These are phyloP conservation scores for Myoxocephalus aenaeus DNA, from an alignment of 2,797 vertebrate genomes.

Conservation along the genomic window DNA sequence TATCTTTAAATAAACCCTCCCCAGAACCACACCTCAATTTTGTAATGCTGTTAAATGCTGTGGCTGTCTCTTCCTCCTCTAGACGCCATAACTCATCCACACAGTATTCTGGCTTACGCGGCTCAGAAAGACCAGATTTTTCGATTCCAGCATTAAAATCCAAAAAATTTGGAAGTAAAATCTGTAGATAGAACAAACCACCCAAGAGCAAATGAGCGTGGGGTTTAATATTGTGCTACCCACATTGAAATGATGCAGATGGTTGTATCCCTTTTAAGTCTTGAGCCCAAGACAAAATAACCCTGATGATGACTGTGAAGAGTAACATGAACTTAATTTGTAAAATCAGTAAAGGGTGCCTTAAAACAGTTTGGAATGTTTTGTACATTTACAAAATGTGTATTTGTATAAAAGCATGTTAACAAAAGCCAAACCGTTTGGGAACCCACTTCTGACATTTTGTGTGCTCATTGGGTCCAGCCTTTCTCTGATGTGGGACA, in stretches of 20 bases:
- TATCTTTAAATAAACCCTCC: constrained; percentile 3
- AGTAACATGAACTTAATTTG: background rate
- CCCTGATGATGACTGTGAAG: background rate
- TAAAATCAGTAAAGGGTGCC: background rate
- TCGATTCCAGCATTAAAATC: background rate
- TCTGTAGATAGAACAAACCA: background rate
- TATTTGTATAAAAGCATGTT: background rate
- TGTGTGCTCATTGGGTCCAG: constrained; percentile 28
- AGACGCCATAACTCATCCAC: background rate
- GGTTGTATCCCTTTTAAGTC: background rate
- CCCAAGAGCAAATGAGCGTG: background rate
- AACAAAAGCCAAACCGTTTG: background rate
- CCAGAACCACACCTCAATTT: background rate
- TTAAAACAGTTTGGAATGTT: background rate
- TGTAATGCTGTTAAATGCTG: background rate
- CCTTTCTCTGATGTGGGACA: constrained; percentile 65
- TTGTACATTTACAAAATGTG: background rate
- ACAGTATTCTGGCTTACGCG: background rate
- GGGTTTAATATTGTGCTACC: background rate
- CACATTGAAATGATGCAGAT: background rate
- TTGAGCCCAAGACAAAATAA: background rate
- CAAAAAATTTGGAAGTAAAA: background rate
- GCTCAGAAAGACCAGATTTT: background rate
- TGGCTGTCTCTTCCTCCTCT: background rate
- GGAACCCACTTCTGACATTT: constrained; percentile 32